Evolutionary conservation across 2,888 invertebrate genomes (phyloP), one percentile per base, ranked within the genome.

Genomic region (Luperina nickerlii): DNA sequence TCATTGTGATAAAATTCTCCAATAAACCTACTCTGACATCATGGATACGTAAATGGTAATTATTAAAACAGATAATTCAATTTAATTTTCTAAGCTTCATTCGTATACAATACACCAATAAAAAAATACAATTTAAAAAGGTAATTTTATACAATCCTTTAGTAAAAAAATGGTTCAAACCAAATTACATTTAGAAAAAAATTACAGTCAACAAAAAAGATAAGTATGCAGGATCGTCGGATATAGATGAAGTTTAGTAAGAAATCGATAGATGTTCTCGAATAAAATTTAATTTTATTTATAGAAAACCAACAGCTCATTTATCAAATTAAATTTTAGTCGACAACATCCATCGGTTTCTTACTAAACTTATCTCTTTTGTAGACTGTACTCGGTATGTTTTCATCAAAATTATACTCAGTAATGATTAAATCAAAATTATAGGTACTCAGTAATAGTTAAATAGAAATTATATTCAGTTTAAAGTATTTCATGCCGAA

Each of bases 81-180:
- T 71, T 18, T 45, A 38, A 48, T 38, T 63, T 71, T 65, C n/a
- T 71, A 65, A 38, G 18, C 38, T 67, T 60, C 48, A 15, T 62
- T 54, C 78, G n/a, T 79, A 63, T 45, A 69, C 67, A 62, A 67
- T 57, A 62, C 42, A 68, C 11, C 9, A 78, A 27, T 54, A 18
- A 51, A 4, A 15, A 15, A 70, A 15, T 24, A 24, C 9, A 15
- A 70, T 24, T 51, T 8, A 32, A 54, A 51, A 51, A 27, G 11
- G 20, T 27, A 45, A 8, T 48, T 20, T 24, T 13, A 48, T 20
- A 27, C 13, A 27, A 48, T 13, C 0, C 1, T 20, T 2, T 20
- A 27, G 20, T 42, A 2, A 65, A 38, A 51, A n/a, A 4, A 20
- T 15, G 13, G 2, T n/a, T 18, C 1, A 27, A 69, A 27, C 7